These are phyloP conservation scores for Mactra quadrangularis DNA, from an alignment of 1,140 invertebrate species.

Conservation along the genomic window DNA sequence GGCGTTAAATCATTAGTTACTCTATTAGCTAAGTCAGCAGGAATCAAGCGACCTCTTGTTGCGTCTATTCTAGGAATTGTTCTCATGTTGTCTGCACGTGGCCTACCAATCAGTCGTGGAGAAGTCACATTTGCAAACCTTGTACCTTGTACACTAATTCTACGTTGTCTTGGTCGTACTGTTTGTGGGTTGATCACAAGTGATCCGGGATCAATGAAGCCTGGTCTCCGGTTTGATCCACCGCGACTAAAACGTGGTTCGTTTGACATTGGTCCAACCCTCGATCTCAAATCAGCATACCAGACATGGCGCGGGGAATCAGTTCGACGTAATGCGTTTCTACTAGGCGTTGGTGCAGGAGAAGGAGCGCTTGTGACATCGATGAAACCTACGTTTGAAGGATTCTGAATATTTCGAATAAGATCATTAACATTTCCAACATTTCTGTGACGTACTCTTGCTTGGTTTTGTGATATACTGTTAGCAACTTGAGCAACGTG, in stretches of 20 bases:
- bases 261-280: slow-evolving; percentile 7
- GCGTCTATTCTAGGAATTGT: background rate
- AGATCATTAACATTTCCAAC: background rate
- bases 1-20: slow-evolving; percentile 5
- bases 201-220: background rate
- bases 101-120: background rate
- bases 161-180: slow-evolving; percentile 1
- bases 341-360: background rate
- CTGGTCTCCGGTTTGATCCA: slow-evolving; percentile 49
- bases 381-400: background rate
- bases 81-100: background rate
- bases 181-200: background rate
- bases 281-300: slow-evolving; percentile 20
- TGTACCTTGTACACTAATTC: background rate
- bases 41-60: background rate
- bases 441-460: background rate
- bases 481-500: slow-evolving; percentile 24
- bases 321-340: slow-evolving; percentile 5
- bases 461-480: background rate
- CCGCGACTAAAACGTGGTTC: slow-evolving; percentile 38
- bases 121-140: background rate
- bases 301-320: slow-evolving; percentile 44
- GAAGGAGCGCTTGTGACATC: slow-evolving; percentile 6
- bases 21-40: background rate
- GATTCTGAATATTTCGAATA: background rate